Base-by-base conservation (phyloP, 2,113 vertebrate species). In the Otolemur garnettii region DNA sequence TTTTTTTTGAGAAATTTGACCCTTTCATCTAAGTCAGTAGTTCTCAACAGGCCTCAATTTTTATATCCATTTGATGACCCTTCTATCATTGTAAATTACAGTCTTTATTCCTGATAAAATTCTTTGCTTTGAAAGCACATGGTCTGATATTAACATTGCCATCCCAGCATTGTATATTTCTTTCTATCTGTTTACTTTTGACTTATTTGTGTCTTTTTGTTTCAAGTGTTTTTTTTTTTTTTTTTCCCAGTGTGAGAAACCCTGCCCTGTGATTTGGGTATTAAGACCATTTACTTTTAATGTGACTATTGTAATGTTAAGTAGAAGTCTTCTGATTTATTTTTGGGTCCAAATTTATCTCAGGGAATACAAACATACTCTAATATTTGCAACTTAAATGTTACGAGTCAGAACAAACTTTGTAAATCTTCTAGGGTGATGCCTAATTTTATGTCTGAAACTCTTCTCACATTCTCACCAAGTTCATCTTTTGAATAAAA, bases 401-500 rank as follows among this genome's bases (percentile, higher is more conserved):
- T 7, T 72, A 50, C 69, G 53, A 90, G 26, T 85, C 80, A 26
- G n/a, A 50, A 53, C 11, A 62, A 81, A 90, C 18, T 66, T 64
- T 74, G 18, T 68, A 74, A 30, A 75, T 59, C 7, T 28, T 55
- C 64, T 79, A 87, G 24, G 53, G 0, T 9, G 69, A 86, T 80
- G 57, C 14, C 33, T 83, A 53, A 50, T 26, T 77, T 79, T 74
- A 80, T 60, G 11, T 28, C 50, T 69, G 8, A 71, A 82, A 62
- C 19, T 62, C 59, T 17, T 21, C 24, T 50, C 79, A 28, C 15
- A 33, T 79, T 33, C 22, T 75, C 64, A 72, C 18, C 26, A 89
- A 75, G 53, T 15, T 77, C 35, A 82, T 7, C 1, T 33, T 93
- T n/a, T 74, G 50, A 94, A 71, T 86, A 71, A 90, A 90, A 92